Evolutionary conservation across 2,113 vertebrate genomes (phyloP), one percentile per base, ranked within the genome.

Genomic region (Pteropus alecto): DNA sequence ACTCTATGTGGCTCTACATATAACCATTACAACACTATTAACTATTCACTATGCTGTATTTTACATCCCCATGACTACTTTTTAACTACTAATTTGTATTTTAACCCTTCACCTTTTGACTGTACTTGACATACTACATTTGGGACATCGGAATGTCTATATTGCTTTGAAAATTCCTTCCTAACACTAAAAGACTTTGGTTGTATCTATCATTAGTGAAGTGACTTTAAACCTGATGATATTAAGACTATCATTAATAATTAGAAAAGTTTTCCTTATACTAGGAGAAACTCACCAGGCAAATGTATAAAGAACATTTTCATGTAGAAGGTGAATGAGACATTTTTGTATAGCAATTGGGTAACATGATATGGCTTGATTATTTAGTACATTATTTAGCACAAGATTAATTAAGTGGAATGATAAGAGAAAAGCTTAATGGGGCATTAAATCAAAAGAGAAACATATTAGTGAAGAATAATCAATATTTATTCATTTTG

Each of bases 401-500:
- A 51, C 15, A 65, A 74, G 65, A 60, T 91, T 94, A 94, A 94
- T 90, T 94, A 58, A 67, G 60, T 94, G 90, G 35, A 92, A 92
- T 94, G 84, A 93, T 60, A 91, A 93, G 58, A 81, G 60, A 43
- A 91, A 94, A 74, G n/a, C 89, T 63, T 94, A 96, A 94, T 91
- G 82, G 51, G 30, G 51, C 89, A 54, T 96, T 96, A 88, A 97
- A 93, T 88, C 88, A 92, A 83, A 85, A 86, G 19, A 86, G 61
- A 93, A 96, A 92, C 51, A 74, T 82, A 41, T 81, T 93, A 58
- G 87, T 95, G 22, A 33, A 48, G 16, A 96, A 24, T 67, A 46
- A 81, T 86, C 92, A 96, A 79, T 68, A 86, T 78, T 97, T 95
- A 86, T 65, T 95, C 65, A 91, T 26, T 88, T 95, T 96, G 76